Evolutionary conservation across 1,140 invertebrate species (phyloP).

Genomic region (Condylostylus longicornis): DNA sequence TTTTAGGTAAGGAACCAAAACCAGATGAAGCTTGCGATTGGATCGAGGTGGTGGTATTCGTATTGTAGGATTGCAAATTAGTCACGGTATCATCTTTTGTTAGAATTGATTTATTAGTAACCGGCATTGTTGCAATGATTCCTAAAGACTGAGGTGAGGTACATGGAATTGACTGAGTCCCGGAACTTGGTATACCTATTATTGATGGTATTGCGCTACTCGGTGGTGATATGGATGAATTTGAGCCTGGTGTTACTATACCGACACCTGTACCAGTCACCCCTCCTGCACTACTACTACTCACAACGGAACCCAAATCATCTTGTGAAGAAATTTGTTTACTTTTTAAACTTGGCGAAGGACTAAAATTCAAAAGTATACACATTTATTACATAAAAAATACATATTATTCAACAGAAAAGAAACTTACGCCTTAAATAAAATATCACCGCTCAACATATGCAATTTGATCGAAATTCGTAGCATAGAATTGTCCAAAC

Average conservation of each 20-base stretch:
- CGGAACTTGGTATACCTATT: background rate
- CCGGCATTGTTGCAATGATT: slow-evolving; percentile 19
- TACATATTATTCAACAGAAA: slow-evolving; percentile 2
- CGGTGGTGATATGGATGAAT: slow-evolving; percentile 13
- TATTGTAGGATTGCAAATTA: slow-evolving; percentile 2
- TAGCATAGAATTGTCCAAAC: slow-evolving; percentile 93
- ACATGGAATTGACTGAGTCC: slow-evolving; percentile 7
- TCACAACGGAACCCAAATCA: slow-evolving; percentile 18
- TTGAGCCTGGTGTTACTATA: slow-evolving; percentile 17
- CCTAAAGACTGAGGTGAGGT: slow-evolving; percentile 14
- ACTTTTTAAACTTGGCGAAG: slow-evolving; percentile 51
- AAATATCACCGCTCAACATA: slow-evolving; percentile 85
- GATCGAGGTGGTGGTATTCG: background rate
- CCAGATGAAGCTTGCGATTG: slow-evolving; percentile 57
- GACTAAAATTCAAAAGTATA: slow-evolving; percentile 33
- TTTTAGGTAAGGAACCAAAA: slow-evolving; percentile 68
- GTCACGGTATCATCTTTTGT: slow-evolving; percentile 12
- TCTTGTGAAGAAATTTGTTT: slow-evolving; percentile 36
- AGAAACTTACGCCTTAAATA: slow-evolving; percentile 86
- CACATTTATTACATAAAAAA: background rate
- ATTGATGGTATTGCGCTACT: slow-evolving; percentile 7
- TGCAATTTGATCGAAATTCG: slow-evolving; percentile 81
- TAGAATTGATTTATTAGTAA: background rate
- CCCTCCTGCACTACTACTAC: slow-evolving; percentile 31
- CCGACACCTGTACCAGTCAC: slow-evolving; percentile 19